phyloP scores from a whole-genome alignment of 2,888 invertebrate genomes.

The Volucella inflata region DNA sequence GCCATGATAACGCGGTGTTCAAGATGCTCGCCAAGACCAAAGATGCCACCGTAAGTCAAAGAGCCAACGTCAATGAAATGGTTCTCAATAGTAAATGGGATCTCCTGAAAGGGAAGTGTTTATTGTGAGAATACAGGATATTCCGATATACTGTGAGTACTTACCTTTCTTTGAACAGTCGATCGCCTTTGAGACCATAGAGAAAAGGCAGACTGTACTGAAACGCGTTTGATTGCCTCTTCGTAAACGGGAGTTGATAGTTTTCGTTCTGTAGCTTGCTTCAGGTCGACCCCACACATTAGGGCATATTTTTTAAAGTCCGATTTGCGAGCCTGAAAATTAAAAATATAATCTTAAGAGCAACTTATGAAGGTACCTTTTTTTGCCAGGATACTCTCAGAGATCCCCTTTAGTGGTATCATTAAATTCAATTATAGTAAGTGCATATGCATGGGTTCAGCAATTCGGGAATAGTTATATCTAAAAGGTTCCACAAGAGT shows the following conservation, averaged over 20 bases:
- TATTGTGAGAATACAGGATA: background rate
- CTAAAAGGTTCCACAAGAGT: too few relatives aligned
- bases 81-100: conserved; percentile 76
- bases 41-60: conserved; percentile 83
- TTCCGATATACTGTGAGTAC: background rate
- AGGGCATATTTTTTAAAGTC: conserved; percentile 62
- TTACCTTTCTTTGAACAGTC: background rate
- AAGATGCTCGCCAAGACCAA: conserved; percentile 89
- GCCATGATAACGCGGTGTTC: conserved; percentile 88
- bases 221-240: conserved; percentile 33
- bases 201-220: conserved; percentile 4
- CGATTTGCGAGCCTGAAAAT: conserved; percentile 60
- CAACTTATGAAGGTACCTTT: background rate
- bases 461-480: too few relatives aligned
- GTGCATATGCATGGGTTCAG: too few relatives aligned
- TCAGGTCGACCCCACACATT: conserved; percentile 61
- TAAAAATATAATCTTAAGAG: background rate
- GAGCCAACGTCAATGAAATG: conserved; percentile 82
- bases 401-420: background rate
- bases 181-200: background rate
- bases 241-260: conserved; percentile 34
- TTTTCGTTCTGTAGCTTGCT: background rate
- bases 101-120: background rate
- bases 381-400: background rate
- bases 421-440: too few relatives aligned